Conservation (phyloP, 2,113 vertebrate genomes). For the Paracanthobrama guichenoti region DNA sequence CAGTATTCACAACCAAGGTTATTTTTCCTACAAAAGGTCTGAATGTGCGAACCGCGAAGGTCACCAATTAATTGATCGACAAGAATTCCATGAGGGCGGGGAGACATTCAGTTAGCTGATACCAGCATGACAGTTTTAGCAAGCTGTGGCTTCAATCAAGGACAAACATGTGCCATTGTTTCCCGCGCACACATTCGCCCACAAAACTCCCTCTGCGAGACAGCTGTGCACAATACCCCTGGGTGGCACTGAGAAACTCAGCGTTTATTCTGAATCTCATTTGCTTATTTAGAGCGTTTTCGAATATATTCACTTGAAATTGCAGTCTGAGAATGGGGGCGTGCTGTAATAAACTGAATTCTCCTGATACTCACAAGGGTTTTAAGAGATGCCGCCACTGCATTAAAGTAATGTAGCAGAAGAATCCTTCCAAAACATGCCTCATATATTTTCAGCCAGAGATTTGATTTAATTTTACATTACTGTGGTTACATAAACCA, state of each 20-base stretch:
- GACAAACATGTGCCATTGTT: constrained; percentile 54
- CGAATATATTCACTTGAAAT: constrained; percentile 32
- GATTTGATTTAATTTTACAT: constrained; percentile 49
- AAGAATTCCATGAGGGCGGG: constrained; percentile 23
- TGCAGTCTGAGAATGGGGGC: constrained; percentile 12
- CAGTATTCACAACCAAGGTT: constrained; percentile 43
- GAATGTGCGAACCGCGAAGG: constrained; percentile 24
- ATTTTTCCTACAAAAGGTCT: constrained; percentile 26
- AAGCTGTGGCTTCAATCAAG: constrained; percentile 44
- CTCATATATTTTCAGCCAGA: neutral
- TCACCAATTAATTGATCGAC: constrained; percentile 53
- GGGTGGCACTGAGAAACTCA: constrained; percentile 32
- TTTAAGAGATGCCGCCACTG: constrained; percentile 26
- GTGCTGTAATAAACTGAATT: constrained; percentile 20
- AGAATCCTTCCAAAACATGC: constrained; percentile 26
- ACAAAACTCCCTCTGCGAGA: constrained; percentile 21
- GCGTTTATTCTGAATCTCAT: constrained; percentile 24
- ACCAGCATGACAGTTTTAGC: constrained; percentile 10
- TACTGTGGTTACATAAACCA: constrained; percentile 8
- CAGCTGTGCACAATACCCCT: constrained; percentile 38
- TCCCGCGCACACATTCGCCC: constrained; percentile 12
- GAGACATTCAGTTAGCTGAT: constrained; percentile 44
- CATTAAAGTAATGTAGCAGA: constrained; percentile 28
- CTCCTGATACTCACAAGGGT: constrained; percentile 11
- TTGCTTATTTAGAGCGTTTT: constrained; percentile 30